Percentiles rank a stretch among this genome's conserved stretches.
Evolutionary conservation across 2,888 invertebrate species (phyloP).

Genomic region (Pheosia gnoma): DNA sequence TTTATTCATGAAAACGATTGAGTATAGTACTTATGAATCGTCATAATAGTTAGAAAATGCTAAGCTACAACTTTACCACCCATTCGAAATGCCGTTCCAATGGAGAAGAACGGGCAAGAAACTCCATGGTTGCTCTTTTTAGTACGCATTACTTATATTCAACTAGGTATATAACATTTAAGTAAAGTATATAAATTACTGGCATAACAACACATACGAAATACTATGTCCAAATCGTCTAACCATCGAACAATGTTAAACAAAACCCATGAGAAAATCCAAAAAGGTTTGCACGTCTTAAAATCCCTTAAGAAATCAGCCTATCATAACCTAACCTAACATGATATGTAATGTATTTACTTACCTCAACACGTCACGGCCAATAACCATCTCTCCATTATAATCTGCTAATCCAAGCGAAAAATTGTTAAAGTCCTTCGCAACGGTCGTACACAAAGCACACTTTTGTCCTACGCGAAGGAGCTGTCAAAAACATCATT

Average conservation of each 20-base stretch:
- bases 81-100: too few relatives aligned
- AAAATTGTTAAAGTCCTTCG: slow-evolving; percentile 43
- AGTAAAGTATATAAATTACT: too few relatives aligned
- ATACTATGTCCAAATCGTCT: background rate
- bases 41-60: too few relatives aligned
- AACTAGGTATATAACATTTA: too few relatives aligned
- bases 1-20: too few relatives aligned
- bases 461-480: slow-evolving; percentile 48
- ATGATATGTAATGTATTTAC: slow-evolving; percentile 25
- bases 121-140: too few relatives aligned
- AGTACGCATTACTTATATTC: too few relatives aligned
- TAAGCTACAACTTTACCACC: too few relatives aligned
- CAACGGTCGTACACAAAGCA: background rate
- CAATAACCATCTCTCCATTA: slow-evolving; percentile 30
- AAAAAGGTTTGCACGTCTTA: background rate
- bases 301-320: background rate
- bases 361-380: slow-evolving; percentile 30
- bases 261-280: background rate
- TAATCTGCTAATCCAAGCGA: slow-evolving; percentile 54
- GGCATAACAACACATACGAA: too few relatives aligned
- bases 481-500: slow-evolving; percentile 78
- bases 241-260: too few relatives aligned
- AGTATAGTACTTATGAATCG: too few relatives aligned
- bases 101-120: too few relatives aligned
- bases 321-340: slow-evolving; percentile 4